Base-by-base conservation (phyloP, 2,113 vertebrate genomes). In the Gyps fulvus region DNA sequence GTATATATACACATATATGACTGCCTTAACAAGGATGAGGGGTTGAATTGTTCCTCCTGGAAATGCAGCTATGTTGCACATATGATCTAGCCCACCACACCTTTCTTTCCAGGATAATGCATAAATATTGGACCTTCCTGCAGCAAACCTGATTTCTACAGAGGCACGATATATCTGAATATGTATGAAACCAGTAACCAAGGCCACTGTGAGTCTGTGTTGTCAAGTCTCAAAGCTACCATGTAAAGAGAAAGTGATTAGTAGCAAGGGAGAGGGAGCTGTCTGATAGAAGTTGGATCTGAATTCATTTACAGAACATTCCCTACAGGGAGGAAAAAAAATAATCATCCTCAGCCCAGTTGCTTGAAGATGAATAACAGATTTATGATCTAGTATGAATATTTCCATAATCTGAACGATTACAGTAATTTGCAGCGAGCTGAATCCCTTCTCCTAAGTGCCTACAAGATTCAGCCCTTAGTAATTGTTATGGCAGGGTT, bases 111-210 rank as follows among this genome's bases (percentile, higher is more conserved):
- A 61, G 58, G 87, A 66, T 77, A 77, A 66, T 45, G 74, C 66
- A 66, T 72, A 80, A 95, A 49, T 90, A 66, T 57, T 77, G 78
- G 74, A 38, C 67, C 58, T 95, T 94, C 47, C 40, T 90, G 87
- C 78, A 85, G 71, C 50, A 96, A 90, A 71, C 70, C 78, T 70
- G 43, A 43, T 93, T 94, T 69, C 70, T 79, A 3, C 20, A 63
- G 71, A 79, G 77, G 42, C 71, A 83, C 55, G 59, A 4, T 90
- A 2, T 91, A 66, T 94, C 62, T 96, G 94, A 90, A 95, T 96
- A 96, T 95, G 91, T 76, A 94, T 95, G 93, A 91, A 91, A 86
- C 50, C 87, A 87, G 94, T 96, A 95, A 95, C 91, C 93, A 95
- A 91, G 94, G 91, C 84, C 93, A 88, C 91, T 81, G 80, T 21